Evolutionary conservation across 2,888 invertebrate species (phyloP), one percentile per base, ranked within the genome.

Genomic region (Poecilus cupreus): DNA sequence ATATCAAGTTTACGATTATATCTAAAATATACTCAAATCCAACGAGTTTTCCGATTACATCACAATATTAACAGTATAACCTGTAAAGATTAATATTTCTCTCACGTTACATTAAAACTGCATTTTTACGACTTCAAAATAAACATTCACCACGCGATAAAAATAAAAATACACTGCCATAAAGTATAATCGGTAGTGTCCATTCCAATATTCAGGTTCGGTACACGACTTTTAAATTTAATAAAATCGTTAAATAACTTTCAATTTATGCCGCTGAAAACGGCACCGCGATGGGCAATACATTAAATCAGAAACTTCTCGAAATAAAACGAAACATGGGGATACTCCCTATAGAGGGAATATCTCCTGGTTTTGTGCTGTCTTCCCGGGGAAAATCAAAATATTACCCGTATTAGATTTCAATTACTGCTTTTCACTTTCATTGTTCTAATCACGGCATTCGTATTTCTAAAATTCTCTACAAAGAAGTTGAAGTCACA

Each of bases 181-280:
- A 68, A 68, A 68, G 16, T 68, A 68, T 68, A 39, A 68, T 32
- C 64, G 32, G 39, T 37, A 68, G 18, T 37, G 64, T 68, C 64
- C 32, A 10, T 46, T 72, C 43, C 70, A 22, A 70, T 39, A 13
- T 70, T 39, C 70, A 8, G 10, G 6, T 16, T 18, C 10, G 32
- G 20, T 18, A 70, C 39, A 70, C 46, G 72, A 72, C 72, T 72
- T 72, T 72, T 46, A 72, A 46, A 72, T 72, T 72, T 22, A 46
- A 72, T 72, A 72, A 72, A 72, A 72, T 46, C 49, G 46, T 46
- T 46, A 72, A 72, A 72, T 72, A 72, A 70, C 70, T 70, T 70
- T 70, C 39, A 37, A 43, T 70, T 70, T 70, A 70, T 16, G 20
- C 22, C 37, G 70, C 0, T 18, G 43, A 70, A 39, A 39, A 72